Evolutionary conservation across 2,797 vertebrate genomes (phyloP), one percentile per base, ranked within the genome.

Genomic region (Onychomys torridus): DNA sequence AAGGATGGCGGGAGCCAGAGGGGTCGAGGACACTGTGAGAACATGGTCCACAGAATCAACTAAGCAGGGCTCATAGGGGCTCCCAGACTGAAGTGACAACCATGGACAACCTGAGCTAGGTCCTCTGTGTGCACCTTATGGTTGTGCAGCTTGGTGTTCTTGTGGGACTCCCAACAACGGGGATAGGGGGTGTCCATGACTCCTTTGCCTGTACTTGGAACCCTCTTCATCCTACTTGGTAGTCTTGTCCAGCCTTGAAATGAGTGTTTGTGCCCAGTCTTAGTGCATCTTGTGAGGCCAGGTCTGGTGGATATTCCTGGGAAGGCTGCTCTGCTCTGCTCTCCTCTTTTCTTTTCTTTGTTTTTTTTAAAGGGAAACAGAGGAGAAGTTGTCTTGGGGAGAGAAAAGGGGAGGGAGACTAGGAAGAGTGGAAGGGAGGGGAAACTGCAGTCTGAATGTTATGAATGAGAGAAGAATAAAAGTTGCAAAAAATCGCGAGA

Each of bases 291-390:
- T 71, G 34, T 17, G 21, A 71, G 34, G 67, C n/a, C 34, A 21
- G 37, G 34, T 71, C 37, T 71, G 34, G 34, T 71, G 17, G 67
- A 21, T n/a, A 71, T 71, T 17, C 67, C 19, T 71, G 34, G 17
- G 67, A 37, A 7, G 67, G 16, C 67, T n/a, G 67, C 16, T 69
- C 3, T 69, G 34, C 67, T 69, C 5, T 34, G 12, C 52, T 55
- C 16, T 67, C 14, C 34, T 7, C 5, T n/a, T 8, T n/a, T 9
- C 7, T 7, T 23, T 25, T 6, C 21, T 23, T 23, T 5, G 0
- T 21, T 61, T 55, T 55, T 55, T 55, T 16, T 16, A 3, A 65
- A 67, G 29, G 63, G 13, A 69, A 69, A 69, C 34, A 21, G 37
- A 73, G 37, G 37, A 73, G 71, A 3, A 11, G n/a, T 73, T 73